phyloP scores from a whole-genome alignment of 2,797 vertebrate species.

The Alectoris magna region DNA sequence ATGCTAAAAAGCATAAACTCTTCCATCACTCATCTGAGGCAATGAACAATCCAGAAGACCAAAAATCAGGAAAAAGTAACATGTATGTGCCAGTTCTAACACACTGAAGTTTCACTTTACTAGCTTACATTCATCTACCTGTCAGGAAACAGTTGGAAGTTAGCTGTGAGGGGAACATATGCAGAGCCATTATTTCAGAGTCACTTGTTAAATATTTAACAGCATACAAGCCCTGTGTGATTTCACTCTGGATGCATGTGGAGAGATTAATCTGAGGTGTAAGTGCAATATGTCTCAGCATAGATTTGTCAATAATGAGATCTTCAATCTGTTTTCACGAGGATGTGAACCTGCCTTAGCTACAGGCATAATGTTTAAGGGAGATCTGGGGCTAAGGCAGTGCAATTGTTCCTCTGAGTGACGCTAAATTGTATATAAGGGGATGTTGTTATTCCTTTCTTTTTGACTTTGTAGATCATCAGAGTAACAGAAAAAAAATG shows the following conservation, averaged over 20 bases:
- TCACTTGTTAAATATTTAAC: slow-evolving; percentile 41
- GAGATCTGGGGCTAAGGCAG: neutral
- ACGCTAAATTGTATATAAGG: too few relatives aligned
- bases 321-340: neutral
- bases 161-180: neutral
- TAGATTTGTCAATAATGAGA: neutral
- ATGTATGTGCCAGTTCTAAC: neutral
- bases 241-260: neutral
- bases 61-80: neutral
- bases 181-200: neutral
- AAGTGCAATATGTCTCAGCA: neutral
- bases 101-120: neutral
- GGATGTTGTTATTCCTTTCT: neutral
- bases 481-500: neutral
- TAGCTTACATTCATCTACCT: slow-evolving; percentile 28
- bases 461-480: neutral
- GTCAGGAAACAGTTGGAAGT: slow-evolving; percentile 32
- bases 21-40: neutral
- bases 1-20: neutral
- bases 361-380: neutral
- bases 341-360: neutral
- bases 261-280: slow-evolving; percentile 19
- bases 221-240: neutral
- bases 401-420: neutral
- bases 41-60: neutral